phyloP scores from a whole-genome alignment of 2,113 vertebrate genomes.

The Myiagra hebetior region DNA sequence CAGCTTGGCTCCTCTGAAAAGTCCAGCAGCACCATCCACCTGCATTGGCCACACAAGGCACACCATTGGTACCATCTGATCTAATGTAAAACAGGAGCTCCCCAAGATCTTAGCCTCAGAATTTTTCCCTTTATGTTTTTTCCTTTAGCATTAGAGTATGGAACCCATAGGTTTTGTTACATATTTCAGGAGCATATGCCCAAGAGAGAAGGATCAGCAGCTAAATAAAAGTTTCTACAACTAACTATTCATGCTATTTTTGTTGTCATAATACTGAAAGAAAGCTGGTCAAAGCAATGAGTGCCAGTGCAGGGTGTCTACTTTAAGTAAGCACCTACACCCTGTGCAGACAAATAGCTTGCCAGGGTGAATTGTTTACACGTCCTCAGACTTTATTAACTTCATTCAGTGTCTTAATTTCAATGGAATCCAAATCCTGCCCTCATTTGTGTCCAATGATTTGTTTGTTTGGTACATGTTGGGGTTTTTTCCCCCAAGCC shows the following conservation, averaged over 20 bases:
- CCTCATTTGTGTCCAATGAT: not conserved
- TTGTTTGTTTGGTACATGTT: not conserved
- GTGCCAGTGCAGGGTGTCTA: not conserved
- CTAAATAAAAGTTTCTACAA: not conserved
- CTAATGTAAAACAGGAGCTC: not conserved
- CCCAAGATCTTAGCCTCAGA: not conserved
- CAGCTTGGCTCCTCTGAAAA: not conserved
- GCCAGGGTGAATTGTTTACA: not conserved
- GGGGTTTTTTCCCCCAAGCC: rapidly evolving
- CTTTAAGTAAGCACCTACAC: not conserved
- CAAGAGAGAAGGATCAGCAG: not conserved
- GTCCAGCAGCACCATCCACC: not conserved
- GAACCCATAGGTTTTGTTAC: not conserved
- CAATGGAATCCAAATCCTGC: not conserved
- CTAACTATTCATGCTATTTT: not conserved
- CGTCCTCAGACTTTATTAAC: not conserved
- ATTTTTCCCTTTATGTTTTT: not conserved
- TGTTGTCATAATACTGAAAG: not conserved
- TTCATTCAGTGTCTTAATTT: not conserved
- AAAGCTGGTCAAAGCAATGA: not conserved
- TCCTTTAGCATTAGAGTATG: not conserved
- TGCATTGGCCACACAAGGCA: not conserved
- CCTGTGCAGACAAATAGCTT: not conserved
- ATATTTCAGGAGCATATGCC: not conserved
- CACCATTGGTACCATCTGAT: not conserved